Evolutionary conservation across 2,113 vertebrate species (phyloP), one percentile per base, ranked within the genome.

Genomic region (Tachysurus vachellii): DNA sequence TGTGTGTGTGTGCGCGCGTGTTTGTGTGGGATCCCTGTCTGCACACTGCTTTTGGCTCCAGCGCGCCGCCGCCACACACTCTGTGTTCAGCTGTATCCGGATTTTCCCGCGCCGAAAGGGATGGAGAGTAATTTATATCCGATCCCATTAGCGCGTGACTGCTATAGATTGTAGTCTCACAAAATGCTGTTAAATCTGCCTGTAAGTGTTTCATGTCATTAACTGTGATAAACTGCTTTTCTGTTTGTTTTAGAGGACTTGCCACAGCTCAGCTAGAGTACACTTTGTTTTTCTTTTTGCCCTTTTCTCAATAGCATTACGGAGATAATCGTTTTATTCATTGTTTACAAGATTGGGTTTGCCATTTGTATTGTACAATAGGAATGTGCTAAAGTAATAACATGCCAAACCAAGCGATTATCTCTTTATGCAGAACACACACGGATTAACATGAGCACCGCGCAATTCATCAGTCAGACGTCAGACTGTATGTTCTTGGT

Each of bases 131-230:
- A 89, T 88, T 91, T 89, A 85, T 87, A 85, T 77, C 64, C 77
- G 89, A 88, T 90, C 90, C 91, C 82, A 89, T 91, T 89, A 89
- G 87, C 14, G 81, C 76, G 86, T 92, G 89, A 92, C 89, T 73
- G 87, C 86, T 88, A 82, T 71, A 87, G 86, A 89, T 85, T 87
- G 83, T 77, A 86, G 73, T 84, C 87, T 86, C 87, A 83, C 44
- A 89, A 84, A 91, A 88, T 76, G 61, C 73, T 88, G 87, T 88
- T 88, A 87, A 90, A 89, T 87, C 44, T 80, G 85, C 83, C 85
- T 88, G 66, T 84, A 66, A 21, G 85, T 87, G 85, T 87, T 88
- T 87, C 70, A 44, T 77, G 61, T 88, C 85, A 66, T 83, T 54
- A 88, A 84, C 54, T 61, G 62, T 77, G 87, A 88, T 85, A 85